Conservation (phyloP, 1,140 invertebrate species). For the Ectropis grisescens region DNA sequence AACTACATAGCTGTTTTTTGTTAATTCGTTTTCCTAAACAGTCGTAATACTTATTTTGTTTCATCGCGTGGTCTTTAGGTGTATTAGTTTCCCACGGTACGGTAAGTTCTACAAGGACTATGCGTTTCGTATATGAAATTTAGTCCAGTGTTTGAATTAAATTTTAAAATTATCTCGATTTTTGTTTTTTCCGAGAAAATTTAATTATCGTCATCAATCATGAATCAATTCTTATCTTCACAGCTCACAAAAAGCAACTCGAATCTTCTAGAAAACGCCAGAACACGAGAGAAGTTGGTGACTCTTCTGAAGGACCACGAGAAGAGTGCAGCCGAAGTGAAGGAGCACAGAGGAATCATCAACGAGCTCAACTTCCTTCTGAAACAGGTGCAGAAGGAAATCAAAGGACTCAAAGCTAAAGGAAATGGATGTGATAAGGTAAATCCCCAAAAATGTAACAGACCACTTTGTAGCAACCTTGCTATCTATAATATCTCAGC, state of each 20-base stretch:
- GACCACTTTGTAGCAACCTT: neutral
- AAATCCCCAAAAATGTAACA: conserved; percentile 3
- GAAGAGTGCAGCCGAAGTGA: conserved; percentile 63
- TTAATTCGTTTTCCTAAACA: too few relatives aligned
- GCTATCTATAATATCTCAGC: conserved; percentile 4
- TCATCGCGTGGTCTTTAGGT: too few relatives aligned
- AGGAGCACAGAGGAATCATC: conserved; percentile 66
- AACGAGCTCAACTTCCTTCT: conserved; percentile 65
- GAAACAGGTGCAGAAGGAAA: conserved; percentile 63
- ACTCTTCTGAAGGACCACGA: conserved; percentile 59
- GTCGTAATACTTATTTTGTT: too few relatives aligned
- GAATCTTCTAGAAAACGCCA: conserved; percentile 66
- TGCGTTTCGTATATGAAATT: too few relatives aligned
- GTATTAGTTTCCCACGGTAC: too few relatives aligned
- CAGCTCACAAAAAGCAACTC: conserved; percentile 67
- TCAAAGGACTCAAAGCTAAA: conserved; percentile 45
- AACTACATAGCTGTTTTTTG: too few relatives aligned
- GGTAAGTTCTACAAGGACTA: too few relatives aligned
- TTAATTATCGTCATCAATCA: too few relatives aligned
- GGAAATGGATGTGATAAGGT: conserved; percentile 50
- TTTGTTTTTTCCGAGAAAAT: too few relatives aligned
- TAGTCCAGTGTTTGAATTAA: too few relatives aligned
- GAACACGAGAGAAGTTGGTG: conserved; percentile 59
- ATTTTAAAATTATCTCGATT: too few relatives aligned
- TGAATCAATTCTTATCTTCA: too few relatives aligned